Evolutionary conservation across 2,113 vertebrate species (phyloP), one percentile per base, ranked within the genome.

Genomic region (Myrmophylax atrothorax): DNA sequence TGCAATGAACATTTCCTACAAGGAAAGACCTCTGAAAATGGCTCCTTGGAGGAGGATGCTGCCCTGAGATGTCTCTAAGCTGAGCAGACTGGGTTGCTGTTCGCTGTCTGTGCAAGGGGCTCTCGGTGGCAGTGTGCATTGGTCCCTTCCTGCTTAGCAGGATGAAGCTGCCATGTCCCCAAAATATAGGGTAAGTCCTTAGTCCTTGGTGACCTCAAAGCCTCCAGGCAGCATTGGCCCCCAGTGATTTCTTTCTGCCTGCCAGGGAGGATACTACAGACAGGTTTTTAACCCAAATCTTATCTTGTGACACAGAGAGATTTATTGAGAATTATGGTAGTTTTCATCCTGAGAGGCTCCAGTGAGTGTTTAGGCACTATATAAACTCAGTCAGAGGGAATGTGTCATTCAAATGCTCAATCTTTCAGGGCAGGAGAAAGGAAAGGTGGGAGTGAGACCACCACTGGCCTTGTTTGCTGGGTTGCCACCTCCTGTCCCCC

Each of bases 41-140:
- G 49, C 26, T 82, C 79, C 83, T 89, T 4, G 33, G 84, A 83
- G 83, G 81, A 84, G 95, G 89, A 62, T 55, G 87, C 78, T 9
- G 3, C 79, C 52, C 64, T 74, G 73, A 81, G 73, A 44, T 63
- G 52, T 60, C 60, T 62, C 58, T 3, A 16, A 64, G 82, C 77
- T 82, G 46, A 79, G 25, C 10, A 10, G n/a, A 19, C 23, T 56
- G 59, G 49, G n/a, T 91, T 31, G n/a, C 37, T 28, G 60, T n/a
- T 29, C 47, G 26, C 47, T 28, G n/a, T 19, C 19, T 38, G n/a
- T 18, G 31, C 1, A 3, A 56, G 47, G 37, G 22, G 18, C 46
- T 82, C 29, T 63, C 1, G 1, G 52, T 40, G 53, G 22, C 2
- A 2, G 9, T 16, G 55, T 31, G 22, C 0, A 0, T 42, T 46